Percentiles rank a stretch among this genome's conserved stretches.
phyloP scores from a whole-genome alignment of 1,140 invertebrate genomes.

The Zaprionus africanus region DNA sequence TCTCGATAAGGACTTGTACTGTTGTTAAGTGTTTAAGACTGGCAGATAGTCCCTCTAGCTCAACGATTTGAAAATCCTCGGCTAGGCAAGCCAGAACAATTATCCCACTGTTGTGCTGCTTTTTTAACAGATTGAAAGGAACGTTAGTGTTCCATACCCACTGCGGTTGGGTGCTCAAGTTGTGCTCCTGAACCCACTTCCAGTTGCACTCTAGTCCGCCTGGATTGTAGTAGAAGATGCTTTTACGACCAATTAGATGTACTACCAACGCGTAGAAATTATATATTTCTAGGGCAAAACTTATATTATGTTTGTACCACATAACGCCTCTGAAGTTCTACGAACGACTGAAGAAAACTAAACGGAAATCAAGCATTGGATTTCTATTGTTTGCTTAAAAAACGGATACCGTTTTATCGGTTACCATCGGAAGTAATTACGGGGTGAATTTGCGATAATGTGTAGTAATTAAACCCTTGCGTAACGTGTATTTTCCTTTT shows the following conservation, averaged over 20 bases:
- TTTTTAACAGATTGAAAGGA: constrained; percentile 17
- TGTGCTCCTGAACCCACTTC: constrained; percentile 20
- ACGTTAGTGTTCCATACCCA: constrained; percentile 35
- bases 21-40: constrained; percentile 25
- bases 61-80: neutral
- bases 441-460: constrained; percentile 1
- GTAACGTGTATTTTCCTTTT: neutral
- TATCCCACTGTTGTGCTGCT: constrained; percentile 31
- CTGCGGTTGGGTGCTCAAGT: constrained; percentile 40
- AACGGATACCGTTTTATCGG: neutral
- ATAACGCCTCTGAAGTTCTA: constrained; percentile 17
- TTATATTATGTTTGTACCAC: constrained; percentile 39
- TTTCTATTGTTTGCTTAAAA: neutral
- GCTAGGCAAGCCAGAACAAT: constrained; percentile 55
- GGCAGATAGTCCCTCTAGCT: constrained; percentile 14
- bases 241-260: constrained; percentile 26
- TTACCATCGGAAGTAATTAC: neutral
- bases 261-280: constrained; percentile 47
- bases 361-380: neutral
- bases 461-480: neutral
- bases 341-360: constrained; percentile 18
- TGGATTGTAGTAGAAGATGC: constrained; percentile 63
- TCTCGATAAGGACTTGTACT: constrained; percentile 43
- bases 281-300: constrained; percentile 28
- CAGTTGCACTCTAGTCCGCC: constrained; percentile 29